Evolutionary conservation across 2,113 vertebrate genomes (phyloP).

Genomic region (Meleagris gallopavo): DNA sequence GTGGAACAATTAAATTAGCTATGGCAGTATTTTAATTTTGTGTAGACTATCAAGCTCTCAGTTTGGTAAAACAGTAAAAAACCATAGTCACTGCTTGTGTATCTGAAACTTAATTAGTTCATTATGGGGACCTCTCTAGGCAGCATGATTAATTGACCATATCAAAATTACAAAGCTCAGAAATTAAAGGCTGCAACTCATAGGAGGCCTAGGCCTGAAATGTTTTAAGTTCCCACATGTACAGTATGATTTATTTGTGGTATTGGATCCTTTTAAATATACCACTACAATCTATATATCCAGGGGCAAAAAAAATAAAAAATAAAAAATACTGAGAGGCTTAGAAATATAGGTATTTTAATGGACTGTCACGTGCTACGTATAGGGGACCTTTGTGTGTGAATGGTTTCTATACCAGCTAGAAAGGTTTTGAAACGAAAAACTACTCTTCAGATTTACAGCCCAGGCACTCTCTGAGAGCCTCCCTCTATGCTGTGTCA

Average conservation of each 20-base stretch:
- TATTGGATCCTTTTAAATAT: not conserved
- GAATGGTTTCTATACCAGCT: not conserved
- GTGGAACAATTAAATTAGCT: not conserved
- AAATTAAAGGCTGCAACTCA: not conserved
- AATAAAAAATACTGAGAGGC: not conserved
- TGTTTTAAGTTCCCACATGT: not conserved
- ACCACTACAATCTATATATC: not conserved
- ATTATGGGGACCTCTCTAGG: not conserved
- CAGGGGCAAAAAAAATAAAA: not conserved
- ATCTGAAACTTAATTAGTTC: not conserved
- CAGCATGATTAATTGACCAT: not conserved
- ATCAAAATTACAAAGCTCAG: not conserved
- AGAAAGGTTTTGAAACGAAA: not conserved
- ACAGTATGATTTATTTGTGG: not conserved
- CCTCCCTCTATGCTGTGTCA: not conserved
- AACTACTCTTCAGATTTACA: not conserved
- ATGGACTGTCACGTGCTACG: not conserved
- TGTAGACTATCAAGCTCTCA: not conserved
- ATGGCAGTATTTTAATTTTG: not conserved
- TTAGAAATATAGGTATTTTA: not conserved
- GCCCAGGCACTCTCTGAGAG: not conserved
- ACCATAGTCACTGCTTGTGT: not conserved
- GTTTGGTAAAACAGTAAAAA: not conserved
- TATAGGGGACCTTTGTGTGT: not conserved
- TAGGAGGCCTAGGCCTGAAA: not conserved